Base-by-base conservation (phyloP, 1,140 invertebrate species). In the Calosoma granatense region DNA sequence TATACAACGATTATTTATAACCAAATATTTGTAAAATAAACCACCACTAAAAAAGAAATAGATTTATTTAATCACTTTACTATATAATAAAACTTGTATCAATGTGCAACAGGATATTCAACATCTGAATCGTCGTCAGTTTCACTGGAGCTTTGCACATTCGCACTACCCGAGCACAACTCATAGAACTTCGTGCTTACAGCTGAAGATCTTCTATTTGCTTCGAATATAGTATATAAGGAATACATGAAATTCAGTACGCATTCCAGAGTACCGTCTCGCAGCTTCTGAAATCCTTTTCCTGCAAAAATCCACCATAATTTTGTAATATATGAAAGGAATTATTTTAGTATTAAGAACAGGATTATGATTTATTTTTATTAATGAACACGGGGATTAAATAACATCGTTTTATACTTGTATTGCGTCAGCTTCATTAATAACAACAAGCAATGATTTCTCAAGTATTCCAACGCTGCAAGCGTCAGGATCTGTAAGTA, bases 231-330 rank as follows among this genome's bases (percentile, higher is more conserved):
- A 56, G 62, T 60, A 19, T 59, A 56, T 26, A 67, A 23, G 9
- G 59, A 60, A 39, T 61, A 51, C 51, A 69, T 60, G 39, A 69
- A 68, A 53, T 62, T 43, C 15, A 64, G 55, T 15, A 60, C 58
- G 57, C 68, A 70, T 1, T 59, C 43, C 20, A 68, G 55, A 1
- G 68, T 70, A 2, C 68, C 68, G 55, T 69, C 68, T 14, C 67
- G 59, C 19, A 70, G 54, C 62, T 61, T 64, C 58, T 61, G 62
- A 59, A 68, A 70, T 17, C 62, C 62, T 59, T 64, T 67, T 41
- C 60, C 68, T 70, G 51, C 39, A 64, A 64, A 51, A 52, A 53
- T 56, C 26, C 54, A 62, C 20, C 53, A 26, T 53, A 52, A 23
- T 58, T 55, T 47, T 15, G n/a, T 53, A 57, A 47, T 19, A 17